phyloP scores from a whole-genome alignment of 2,113 vertebrate species.

The Orientallactaga bullata region DNA sequence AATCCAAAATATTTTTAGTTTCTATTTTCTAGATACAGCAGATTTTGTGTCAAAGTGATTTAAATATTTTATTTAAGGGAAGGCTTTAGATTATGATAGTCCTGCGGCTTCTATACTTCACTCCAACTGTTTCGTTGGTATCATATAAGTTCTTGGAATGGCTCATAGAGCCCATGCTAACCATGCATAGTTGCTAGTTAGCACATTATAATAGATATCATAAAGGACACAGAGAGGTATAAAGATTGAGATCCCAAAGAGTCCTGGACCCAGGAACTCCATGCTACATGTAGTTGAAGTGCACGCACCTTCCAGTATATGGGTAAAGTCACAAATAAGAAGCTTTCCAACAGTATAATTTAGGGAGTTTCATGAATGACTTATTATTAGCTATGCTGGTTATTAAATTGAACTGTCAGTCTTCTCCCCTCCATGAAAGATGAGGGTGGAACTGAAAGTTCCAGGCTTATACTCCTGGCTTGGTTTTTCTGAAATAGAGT shows the following conservation, averaged over 20 bases:
- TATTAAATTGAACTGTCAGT: background rate
- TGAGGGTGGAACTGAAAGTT: background rate
- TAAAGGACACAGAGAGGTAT: background rate
- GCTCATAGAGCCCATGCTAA: no score
- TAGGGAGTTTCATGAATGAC: background rate
- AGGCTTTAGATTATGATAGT: background rate
- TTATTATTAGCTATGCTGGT: no score
- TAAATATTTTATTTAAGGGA: background rate
- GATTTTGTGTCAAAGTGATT: background rate
- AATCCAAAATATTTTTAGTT: background rate
- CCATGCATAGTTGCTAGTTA: no score
- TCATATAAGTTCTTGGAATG: background rate
- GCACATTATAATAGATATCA: background rate
- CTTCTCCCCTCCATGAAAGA: background rate
- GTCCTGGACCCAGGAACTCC: no score
- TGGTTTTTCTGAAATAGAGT: background rate
- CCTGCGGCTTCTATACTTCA: background rate
- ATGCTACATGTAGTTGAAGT: background rate
- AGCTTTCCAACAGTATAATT: background rate
- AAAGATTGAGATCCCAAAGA: no score
- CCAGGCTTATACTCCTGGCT: background rate
- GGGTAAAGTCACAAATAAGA: background rate
- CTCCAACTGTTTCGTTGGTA: background rate
- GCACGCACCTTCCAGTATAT: background rate
- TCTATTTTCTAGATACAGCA: background rate